Conservation (phyloP, 1,140 invertebrate species). For the Heliconius himera region DNA sequence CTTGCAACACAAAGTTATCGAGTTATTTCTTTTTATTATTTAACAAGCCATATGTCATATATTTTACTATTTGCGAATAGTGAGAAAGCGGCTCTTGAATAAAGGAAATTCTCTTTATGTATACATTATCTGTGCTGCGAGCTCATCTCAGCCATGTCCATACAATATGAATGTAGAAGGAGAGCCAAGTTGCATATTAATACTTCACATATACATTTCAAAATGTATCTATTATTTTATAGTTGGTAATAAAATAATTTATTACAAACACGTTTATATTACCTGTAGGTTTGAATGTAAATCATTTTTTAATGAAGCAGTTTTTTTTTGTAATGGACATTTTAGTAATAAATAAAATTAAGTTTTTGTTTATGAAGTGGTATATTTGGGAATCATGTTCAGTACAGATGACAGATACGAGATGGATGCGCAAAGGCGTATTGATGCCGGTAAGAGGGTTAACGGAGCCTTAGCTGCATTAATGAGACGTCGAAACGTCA, state of each 20-base stretch:
- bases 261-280: background rate
- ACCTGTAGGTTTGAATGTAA: background rate
- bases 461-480: no score
- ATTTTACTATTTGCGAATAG: conserved; percentile 37
- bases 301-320: background rate
- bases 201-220: background rate
- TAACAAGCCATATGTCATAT: background rate
- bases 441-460: no score
- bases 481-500: no score
- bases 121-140: conserved; percentile 19
- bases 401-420: no score
- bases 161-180: conserved; percentile 2
- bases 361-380: no score
- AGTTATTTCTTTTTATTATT: background rate
- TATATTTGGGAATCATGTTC: no score
- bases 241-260: conserved; percentile 2
- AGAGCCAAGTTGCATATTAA: conserved; percentile 9
- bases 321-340: background rate
- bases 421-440: no score
- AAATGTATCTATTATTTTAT: background rate
- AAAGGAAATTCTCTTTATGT: conserved; percentile 32
- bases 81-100: conserved; percentile 37
- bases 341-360: no score
- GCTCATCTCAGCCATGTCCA: conserved; percentile 15
- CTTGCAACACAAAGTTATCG: background rate